Evolutionary conservation across 2,888 invertebrate genomes (phyloP).

Genomic region (Resseliella maxima): DNA sequence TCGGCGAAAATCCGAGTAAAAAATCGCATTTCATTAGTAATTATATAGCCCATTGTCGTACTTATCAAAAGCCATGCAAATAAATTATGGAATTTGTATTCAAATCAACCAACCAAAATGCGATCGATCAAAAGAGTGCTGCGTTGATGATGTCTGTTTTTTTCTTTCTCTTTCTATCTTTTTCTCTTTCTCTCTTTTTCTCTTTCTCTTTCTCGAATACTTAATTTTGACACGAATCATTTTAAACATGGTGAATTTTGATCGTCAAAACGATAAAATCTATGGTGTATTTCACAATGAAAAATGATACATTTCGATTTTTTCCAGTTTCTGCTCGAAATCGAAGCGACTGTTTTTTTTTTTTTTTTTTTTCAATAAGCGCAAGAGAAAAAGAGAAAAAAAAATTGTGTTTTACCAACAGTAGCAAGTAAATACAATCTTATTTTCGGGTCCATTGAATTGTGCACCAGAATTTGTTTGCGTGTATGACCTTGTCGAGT

Average conservation of each 20-base stretch:
- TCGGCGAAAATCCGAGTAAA: neutral
- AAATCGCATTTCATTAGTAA: neutral
- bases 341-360: too few relatives aligned
- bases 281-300: neutral
- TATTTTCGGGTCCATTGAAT: neutral
- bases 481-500: neutral
- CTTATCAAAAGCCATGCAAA: neutral
- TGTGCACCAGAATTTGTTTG: neutral
- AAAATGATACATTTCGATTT: constrained; percentile 20
- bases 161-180: neutral
- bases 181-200: neutral
- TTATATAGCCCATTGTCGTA: neutral
- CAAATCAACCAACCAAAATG: constrained; percentile 17
- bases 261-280: neutral
- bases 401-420: neutral
- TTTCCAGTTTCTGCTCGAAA: neutral
- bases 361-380: neutral
- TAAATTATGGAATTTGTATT: constrained; percentile 28
- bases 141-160: neutral
- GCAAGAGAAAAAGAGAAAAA: neutral
- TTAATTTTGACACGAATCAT: constrained; percentile 4
- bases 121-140: neutral
- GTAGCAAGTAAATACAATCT: neutral
- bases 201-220: neutral
- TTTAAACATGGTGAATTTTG: constrained; percentile 6